Percentiles rank a stretch among this genome's conserved stretches.
Conservation (phyloP, 1,140 invertebrate species). For the Holcopasites calliopsidis region DNA sequence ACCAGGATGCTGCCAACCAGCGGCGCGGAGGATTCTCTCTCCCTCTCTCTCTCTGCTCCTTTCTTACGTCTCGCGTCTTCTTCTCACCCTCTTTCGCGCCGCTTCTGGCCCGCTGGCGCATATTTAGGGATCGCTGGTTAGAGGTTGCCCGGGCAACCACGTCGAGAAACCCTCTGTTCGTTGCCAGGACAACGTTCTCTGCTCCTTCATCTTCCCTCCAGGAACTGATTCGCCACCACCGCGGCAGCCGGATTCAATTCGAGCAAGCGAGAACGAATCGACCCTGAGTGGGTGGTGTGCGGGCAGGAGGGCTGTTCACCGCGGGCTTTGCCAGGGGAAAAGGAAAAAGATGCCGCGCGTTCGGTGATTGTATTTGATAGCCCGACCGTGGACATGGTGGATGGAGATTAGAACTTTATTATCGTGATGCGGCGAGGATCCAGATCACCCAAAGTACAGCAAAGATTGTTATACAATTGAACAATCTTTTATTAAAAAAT, state of each 20-base stretch:
- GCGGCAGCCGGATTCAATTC: slow-evolving; percentile 56
- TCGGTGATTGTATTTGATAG: slow-evolving; percentile 66
- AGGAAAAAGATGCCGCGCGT: slow-evolving; percentile 44
- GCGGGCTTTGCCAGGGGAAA: slow-evolving; percentile 11
- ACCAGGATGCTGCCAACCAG: slow-evolving; percentile 18
- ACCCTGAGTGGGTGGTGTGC: slow-evolving; percentile 13
- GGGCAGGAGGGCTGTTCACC: background rate
- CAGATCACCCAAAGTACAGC: too few relatives aligned
- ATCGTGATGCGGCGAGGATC: slow-evolving; percentile 26
- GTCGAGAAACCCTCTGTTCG: slow-evolving; percentile 64
- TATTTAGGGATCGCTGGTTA: slow-evolving; percentile 61
- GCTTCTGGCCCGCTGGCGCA: slow-evolving; percentile 54
- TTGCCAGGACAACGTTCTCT: slow-evolving; percentile 74
- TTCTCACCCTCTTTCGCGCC: slow-evolving; percentile 41
- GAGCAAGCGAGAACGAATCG: slow-evolving; percentile 60
- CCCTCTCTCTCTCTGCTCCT: background rate
- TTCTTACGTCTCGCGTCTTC: slow-evolving; percentile 27
- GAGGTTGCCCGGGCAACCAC: slow-evolving; percentile 74
- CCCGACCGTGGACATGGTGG: slow-evolving; percentile 52
- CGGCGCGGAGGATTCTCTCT: slow-evolving; percentile 13
- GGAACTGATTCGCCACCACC: slow-evolving; percentile 19
- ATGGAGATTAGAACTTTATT: slow-evolving; percentile 62
- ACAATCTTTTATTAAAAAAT: too few relatives aligned
- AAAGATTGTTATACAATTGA: too few relatives aligned
- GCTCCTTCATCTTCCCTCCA: slow-evolving; percentile 49